A percentile compares a stretch with the other conserved stretches of the same genome.
These are phyloP conservation scores for Molossus alvarezi DNA, from an alignment of 2,797 vertebrate genomes.

Conservation along the genomic window DNA sequence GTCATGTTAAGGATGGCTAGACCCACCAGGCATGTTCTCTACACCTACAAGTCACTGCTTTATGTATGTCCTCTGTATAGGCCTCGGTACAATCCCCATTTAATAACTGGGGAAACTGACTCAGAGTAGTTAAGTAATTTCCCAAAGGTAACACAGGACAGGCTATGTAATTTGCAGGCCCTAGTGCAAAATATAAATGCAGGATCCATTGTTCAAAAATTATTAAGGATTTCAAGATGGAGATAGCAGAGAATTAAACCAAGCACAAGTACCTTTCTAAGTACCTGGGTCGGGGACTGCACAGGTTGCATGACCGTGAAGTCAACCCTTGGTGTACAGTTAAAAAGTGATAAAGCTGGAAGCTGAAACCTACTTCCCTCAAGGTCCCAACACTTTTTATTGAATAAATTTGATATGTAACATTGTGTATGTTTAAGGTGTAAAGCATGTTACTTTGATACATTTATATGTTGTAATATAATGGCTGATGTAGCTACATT, in stretches of 20 bases:
- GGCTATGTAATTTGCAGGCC: neutral
- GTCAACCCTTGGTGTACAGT: neutral
- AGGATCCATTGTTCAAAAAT: neutral
- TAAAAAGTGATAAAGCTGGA: neutral
- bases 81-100: neutral
- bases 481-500: too few species aligned
- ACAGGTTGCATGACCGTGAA: neutral
- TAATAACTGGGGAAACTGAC: conserved; percentile 8
- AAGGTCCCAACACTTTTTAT: neutral
- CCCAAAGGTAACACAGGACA: neutral
- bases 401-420: too few species aligned
- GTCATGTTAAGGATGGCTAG: neutral
- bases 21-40: neutral
- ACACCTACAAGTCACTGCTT: too few species aligned
- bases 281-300: neutral
- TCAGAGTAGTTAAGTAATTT: conserved; percentile 51
- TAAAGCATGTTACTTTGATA: too few species aligned
- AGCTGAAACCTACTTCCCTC: conserved; percentile 39
- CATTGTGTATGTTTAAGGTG: too few species aligned
- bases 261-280: conserved; percentile 6
- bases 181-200: neutral
- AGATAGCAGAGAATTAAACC: conserved; percentile 10
- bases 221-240: conserved; percentile 38
- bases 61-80: neutral
- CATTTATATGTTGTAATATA: too few species aligned